Evolutionary conservation across 2,797 vertebrate species (phyloP).

Genomic region (Trachurus trachurus): DNA sequence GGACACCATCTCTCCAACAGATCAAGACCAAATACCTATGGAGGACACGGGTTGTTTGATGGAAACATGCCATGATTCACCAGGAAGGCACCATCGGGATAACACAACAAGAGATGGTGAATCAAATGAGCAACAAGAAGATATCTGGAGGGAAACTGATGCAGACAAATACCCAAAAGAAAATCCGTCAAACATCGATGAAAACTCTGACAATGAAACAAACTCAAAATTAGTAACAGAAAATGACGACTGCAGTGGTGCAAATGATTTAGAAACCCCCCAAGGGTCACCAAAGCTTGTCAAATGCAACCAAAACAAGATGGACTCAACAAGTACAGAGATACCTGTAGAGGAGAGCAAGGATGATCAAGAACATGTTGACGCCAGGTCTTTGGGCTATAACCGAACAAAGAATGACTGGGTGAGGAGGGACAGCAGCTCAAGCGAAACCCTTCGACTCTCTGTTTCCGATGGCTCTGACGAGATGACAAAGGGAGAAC

Average conservation of each 20-base stretch:
- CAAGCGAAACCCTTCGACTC: slow-evolving; percentile 15
- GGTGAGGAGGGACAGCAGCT: slow-evolving; percentile 55
- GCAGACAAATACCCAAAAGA: slow-evolving; percentile 10
- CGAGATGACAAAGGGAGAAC: slow-evolving; percentile 17
- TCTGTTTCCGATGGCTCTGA: slow-evolving; percentile 18
- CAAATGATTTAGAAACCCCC: slow-evolving; percentile 22
- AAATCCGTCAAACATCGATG: slow-evolving; percentile 8
- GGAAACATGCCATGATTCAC: slow-evolving; percentile 38
- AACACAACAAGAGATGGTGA: slow-evolving; percentile 16
- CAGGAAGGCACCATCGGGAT: not conserved
- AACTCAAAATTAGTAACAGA: slow-evolving; percentile 13
- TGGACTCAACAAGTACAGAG: not conserved
- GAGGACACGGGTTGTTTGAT: slow-evolving; percentile 12
- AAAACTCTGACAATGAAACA: slow-evolving; percentile 24
- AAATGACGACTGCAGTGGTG: not conserved
- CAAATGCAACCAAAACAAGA: slow-evolving; percentile 26
- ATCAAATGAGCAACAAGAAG: slow-evolving; percentile 27
- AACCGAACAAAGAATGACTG: slow-evolving; percentile 46
- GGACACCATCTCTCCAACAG: slow-evolving; percentile 2
- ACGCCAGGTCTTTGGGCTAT: slow-evolving; percentile 49
- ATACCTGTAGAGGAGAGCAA: slow-evolving; percentile 6
- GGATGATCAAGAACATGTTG: slow-evolving; percentile 38
- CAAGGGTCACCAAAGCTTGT: slow-evolving; percentile 10
- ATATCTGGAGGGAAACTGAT: slow-evolving; percentile 10
- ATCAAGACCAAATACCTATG: slow-evolving; percentile 41